Base-by-base conservation (phyloP, 1,140 invertebrate species). In the Phortica variegata region DNA sequence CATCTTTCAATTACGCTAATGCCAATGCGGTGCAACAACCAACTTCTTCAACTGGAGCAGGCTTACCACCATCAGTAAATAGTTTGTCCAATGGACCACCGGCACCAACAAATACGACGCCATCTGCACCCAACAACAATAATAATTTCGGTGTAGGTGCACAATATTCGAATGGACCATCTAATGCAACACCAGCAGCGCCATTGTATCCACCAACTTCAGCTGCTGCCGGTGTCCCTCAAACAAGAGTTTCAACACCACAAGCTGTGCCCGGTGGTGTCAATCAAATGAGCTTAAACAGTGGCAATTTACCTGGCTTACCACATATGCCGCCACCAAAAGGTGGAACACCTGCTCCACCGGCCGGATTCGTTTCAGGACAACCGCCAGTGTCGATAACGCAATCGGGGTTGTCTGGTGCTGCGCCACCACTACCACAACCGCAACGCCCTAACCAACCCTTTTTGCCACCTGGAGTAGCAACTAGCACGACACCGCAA, bases 261-360 rank as follows among this genome's bases (percentile, higher is more conserved):
- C 71, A 74, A 26, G 59, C 53, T 26, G 54, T 73, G 17, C 38
- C 63, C 13, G 54, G 63, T 31, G 58, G 66, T 13, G 49, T 56
- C 1, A 69, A 65, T 45, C 70, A 74, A 52, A 74, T 74, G 71
- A 71, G 52, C 37, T 37, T 74, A n/a, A 74, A 74, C 34, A 74
- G 65, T 39, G 63, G 61, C 23, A 65, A 48, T 18, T 43, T 74
- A 49, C 52, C 61, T 0, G 71, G 71, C 5, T 49, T 73, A 50
- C 73, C 73, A 9, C 65, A 65, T 18, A 72, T 69, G 65, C 75
- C 54, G 26, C 47, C 53, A 29, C 49, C 65, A 47, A 72, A 70
- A 52, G 43, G 21, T 38, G 47, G 47, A 20, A 39, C 33, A 16
- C 4, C 55, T 31, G 13, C 16, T 13, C 21, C 48, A 21, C 51